Conservation (phyloP, 2,888 invertebrate genomes). For the Phengaris arion region DNA sequence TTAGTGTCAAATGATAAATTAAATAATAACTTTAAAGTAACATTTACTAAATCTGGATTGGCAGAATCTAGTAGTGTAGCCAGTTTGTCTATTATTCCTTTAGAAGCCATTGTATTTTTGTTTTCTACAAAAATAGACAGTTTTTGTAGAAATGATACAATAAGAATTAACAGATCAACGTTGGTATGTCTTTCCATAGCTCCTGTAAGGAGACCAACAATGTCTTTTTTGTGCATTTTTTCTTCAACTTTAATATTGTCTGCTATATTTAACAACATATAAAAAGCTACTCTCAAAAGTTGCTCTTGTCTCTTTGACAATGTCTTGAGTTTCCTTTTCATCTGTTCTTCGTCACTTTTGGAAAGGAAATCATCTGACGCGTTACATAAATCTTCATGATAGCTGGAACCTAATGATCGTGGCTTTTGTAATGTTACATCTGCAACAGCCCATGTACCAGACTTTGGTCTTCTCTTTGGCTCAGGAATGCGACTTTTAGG, state of each 20-base stretch:
- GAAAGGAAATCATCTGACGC: conserved; percentile 70
- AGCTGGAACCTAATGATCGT: conserved; percentile 82
- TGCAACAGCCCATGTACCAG: conserved; percentile 84
- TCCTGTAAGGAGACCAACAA: conserved; percentile 91
- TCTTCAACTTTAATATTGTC: conserved; percentile 97
- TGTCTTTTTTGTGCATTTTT: conserved; percentile 97
- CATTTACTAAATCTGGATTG: conserved; percentile 86
- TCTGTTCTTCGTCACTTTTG: conserved; percentile 86
- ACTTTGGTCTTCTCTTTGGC: conserved; percentile 85
- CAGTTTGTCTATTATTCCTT: conserved; percentile 90
- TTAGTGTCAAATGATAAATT: conserved; percentile 97
- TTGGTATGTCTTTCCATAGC: conserved; percentile 92
- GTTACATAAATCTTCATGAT: conserved; percentile 82
- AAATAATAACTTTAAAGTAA: conserved; percentile 92
- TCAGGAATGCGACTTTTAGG: conserved; percentile 86
- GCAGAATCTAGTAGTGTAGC: conserved; percentile 86
- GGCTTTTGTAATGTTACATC: conserved; percentile 78
- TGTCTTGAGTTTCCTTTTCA: conserved; percentile 86
- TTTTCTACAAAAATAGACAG: conserved; percentile 96
- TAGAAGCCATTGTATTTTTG: conserved; percentile 92
- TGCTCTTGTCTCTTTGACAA: conserved; percentile 96
- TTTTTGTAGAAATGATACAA: conserved; percentile 96
- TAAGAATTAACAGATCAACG: conserved; percentile 92
- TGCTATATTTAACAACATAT: conserved; percentile 95
- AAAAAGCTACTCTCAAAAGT: conserved; percentile 92